Evolutionary conservation across 2,888 invertebrate species (phyloP).

Genomic region (Heterodera filipjevi): DNA sequence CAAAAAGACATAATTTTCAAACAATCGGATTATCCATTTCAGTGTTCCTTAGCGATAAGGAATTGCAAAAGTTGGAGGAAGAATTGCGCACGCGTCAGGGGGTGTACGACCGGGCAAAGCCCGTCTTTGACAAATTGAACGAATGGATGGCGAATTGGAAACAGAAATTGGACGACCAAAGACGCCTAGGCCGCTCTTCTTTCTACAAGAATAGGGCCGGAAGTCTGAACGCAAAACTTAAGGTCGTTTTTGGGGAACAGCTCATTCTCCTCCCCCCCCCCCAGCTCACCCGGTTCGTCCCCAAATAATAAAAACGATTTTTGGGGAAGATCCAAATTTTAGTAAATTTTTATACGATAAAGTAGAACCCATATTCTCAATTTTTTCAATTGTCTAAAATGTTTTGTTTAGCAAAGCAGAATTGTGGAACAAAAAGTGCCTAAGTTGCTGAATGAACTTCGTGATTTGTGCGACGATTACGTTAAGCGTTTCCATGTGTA

Average conservation of each 20-base stretch:
- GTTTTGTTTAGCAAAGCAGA: slow-evolving; percentile 27
- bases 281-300: too few species aligned
- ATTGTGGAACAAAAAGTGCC: slow-evolving; percentile 18
- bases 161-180: slow-evolving; percentile 28
- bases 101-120: slow-evolving; percentile 28
- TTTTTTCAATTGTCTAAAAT: slow-evolving; percentile 15
- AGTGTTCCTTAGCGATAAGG: background rate
- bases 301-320: background rate
- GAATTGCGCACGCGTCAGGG: slow-evolving; percentile 15
- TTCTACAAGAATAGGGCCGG: slow-evolving; percentile 33
- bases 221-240: slow-evolving; percentile 25
- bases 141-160: slow-evolving; percentile 34
- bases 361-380: background rate
- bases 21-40: background rate
- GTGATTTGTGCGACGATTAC: slow-evolving; percentile 18
- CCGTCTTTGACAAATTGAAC: slow-evolving; percentile 28
- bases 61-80: slow-evolving; percentile 24
- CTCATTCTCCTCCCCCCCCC: background rate
- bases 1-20: too few species aligned
- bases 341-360: background rate
- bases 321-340: background rate
- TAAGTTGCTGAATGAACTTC: slow-evolving; percentile 28
- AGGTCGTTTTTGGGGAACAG: background rate
- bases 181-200: slow-evolving; percentile 30
- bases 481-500: background rate